A percentile compares a stretch with the other conserved stretches of the same genome.
These are phyloP conservation scores for Hippolais icterina DNA, from an alignment of 2,113 vertebrate species.

Conservation along the genomic window DNA sequence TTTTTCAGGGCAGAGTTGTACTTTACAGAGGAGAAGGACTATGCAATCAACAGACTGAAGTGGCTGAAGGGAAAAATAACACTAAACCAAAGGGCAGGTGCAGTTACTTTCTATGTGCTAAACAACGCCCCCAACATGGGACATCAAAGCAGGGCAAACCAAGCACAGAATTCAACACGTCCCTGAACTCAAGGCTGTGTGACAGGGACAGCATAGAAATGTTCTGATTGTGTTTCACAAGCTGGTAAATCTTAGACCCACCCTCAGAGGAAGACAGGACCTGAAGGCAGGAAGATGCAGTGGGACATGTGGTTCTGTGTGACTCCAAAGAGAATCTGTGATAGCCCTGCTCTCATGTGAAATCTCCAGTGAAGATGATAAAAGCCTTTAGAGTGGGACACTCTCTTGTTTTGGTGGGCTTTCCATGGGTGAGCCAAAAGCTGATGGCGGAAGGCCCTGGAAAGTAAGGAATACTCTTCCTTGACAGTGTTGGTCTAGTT, in stretches of 20 bases:
- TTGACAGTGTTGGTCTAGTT: neutral
- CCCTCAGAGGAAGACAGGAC: neutral
- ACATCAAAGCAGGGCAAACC: constrained; percentile 6
- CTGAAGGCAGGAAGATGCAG: neutral
- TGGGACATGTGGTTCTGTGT: neutral
- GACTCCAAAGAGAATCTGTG: neutral
- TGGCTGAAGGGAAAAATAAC: neutral
- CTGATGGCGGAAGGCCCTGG: neutral
- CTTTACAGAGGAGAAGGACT: neutral
- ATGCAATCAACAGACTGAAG: neutral
- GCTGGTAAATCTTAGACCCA: neutral
- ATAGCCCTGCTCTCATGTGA: neutral
- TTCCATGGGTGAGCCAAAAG: neutral
- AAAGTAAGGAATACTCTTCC: neutral
- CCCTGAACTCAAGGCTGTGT: constrained; percentile 47
- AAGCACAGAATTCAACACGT: neutral
- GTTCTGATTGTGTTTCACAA: constrained; percentile 8
- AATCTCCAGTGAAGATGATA: neutral
- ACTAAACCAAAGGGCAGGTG: neutral
- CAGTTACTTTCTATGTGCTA: neutral
- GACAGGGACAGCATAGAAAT: neutral
- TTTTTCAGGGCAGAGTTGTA: neutral
- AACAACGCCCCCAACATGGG: neutral
- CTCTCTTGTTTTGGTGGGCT: neutral
- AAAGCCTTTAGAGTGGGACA: neutral